A percentile compares a stretch with the other conserved stretches of the same genome.
Evolutionary conservation across 2,888 invertebrate species (phyloP).

Genomic region (Spilarctia lutea): DNA sequence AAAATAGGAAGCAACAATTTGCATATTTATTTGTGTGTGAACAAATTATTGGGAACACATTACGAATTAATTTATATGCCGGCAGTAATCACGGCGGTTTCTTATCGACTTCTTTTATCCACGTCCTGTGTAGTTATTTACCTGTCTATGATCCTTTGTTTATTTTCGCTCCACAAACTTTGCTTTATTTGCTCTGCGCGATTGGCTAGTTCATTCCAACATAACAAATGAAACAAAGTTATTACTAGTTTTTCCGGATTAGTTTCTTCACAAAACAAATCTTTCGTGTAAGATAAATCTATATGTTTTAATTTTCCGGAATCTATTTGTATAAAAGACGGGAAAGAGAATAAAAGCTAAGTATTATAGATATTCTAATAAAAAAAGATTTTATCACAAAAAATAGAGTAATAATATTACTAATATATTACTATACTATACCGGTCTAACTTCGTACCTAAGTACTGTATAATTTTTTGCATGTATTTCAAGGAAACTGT

Average conservation of each 20-base stretch:
- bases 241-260: conserved; percentile 76
- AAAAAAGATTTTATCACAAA: conserved; percentile 8
- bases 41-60: conserved; percentile 49
- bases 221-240: conserved; percentile 80
- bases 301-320: conserved; percentile 37
- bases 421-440: too few species aligned
- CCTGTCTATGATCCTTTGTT: conserved; percentile 84
- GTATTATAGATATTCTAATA: conserved; percentile 2
- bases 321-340: conserved; percentile 20
- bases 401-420: not conserved
- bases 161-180: conserved; percentile 82
- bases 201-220: conserved; percentile 80
- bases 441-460: conserved; percentile 6
- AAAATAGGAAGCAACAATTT: conserved; percentile 40
- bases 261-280: conserved; percentile 68
- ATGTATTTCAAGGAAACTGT: conserved; percentile 45
- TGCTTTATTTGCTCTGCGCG: conserved; percentile 79
- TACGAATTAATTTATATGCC: conserved; percentile 58
- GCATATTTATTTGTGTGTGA: conserved; percentile 48
- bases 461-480: conserved; percentile 17
- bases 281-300: conserved; percentile 40
- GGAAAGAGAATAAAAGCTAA: conserved; percentile 8
- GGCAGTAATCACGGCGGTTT: conserved; percentile 60
- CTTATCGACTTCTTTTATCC: conserved; percentile 63
- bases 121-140: conserved; percentile 78